phyloP scores from a whole-genome alignment of 2,113 vertebrate genomes.

The Syngnathus floridae region DNA sequence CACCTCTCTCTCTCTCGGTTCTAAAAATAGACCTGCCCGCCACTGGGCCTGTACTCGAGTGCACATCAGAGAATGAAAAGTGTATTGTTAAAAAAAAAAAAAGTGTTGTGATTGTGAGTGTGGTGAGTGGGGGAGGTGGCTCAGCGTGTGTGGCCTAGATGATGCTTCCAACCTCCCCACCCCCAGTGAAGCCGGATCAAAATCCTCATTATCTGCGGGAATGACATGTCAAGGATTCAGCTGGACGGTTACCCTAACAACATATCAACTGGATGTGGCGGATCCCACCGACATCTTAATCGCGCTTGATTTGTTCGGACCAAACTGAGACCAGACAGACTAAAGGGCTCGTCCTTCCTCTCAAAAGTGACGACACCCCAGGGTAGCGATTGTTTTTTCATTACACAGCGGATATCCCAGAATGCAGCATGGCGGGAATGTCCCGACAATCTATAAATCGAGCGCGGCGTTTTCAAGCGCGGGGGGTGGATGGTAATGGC shows the following conservation, averaged over 20 bases:
- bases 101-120: slow-evolving; percentile 12
- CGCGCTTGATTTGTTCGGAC: slow-evolving; percentile 35
- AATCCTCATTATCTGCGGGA: slow-evolving; percentile 27
- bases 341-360: not conserved
- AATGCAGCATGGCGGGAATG: slow-evolving; percentile 21
- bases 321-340: slow-evolving; percentile 1
- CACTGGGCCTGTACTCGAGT: not conserved
- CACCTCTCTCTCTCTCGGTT: not conserved
- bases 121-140: slow-evolving; percentile 25
- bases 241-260: slow-evolving; percentile 2
- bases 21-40: slow-evolving; percentile 20
- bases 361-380: slow-evolving; percentile 4
- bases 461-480: slow-evolving; percentile 16
- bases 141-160: slow-evolving; percentile 45
- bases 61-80: slow-evolving; percentile 12
- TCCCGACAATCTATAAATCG: slow-evolving; percentile 41
- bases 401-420: slow-evolving; percentile 41
- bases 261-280: not conserved
- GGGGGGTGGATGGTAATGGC: slow-evolving; percentile 21
- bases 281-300: slow-evolving; percentile 47
- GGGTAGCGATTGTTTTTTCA: slow-evolving; percentile 16
- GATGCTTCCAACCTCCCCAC: slow-evolving; percentile 19
- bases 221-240: not conserved
- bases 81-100: not conserved
- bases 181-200: slow-evolving; percentile 2